Conservation (phyloP, 2,113 vertebrate genomes). For the Parotia lawesii region DNA sequence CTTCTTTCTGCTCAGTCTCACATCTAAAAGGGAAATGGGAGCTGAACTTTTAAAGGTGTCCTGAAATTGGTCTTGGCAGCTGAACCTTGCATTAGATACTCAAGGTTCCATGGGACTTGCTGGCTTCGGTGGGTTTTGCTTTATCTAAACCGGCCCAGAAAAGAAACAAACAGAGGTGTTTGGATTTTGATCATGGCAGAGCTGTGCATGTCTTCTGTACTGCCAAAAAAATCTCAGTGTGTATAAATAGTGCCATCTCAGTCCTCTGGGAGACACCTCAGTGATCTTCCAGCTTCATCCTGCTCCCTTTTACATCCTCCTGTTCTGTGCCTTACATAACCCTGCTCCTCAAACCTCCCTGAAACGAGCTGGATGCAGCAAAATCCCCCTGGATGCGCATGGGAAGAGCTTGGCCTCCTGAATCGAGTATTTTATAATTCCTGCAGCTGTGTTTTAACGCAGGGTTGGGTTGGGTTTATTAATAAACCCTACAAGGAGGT, state of each 20-base stretch:
- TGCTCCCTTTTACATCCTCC: background rate
- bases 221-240: background rate
- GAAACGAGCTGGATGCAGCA: background rate
- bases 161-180: background rate
- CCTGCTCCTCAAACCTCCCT: background rate
- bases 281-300: background rate
- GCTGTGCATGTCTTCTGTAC: background rate
- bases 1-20: background rate
- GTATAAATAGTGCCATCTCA: background rate
- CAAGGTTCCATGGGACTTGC: accelerated
- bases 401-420: background rate
- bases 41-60: background rate
- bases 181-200: background rate
- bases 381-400: background rate
- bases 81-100: background rate
- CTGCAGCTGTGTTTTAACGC: background rate
- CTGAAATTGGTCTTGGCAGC: background rate
- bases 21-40: background rate
- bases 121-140: background rate
- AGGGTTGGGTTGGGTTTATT: background rate
- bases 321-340: too few relatives aligned
- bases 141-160: background rate
- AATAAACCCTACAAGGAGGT: background rate
- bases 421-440: background rate
- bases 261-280: background rate